These are phyloP conservation scores for Drosophila kambysellisi DNA, from an alignment of 2,888 invertebrate genomes.

Conservation along the genomic window DNA sequence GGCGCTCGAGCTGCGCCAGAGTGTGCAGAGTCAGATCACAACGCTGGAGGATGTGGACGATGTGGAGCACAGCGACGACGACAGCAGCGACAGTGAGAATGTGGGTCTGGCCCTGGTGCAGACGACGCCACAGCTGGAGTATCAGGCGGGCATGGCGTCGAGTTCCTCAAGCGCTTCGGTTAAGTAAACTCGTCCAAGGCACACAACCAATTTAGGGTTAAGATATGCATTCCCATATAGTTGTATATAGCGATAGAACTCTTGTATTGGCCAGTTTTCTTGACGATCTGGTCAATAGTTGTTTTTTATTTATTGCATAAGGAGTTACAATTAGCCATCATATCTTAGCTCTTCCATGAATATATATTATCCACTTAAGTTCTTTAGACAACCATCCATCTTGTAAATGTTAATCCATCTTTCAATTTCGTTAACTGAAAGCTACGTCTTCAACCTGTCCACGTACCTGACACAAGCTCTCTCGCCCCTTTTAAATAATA, in stretches of 20 bases:
- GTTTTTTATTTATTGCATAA: conserved; percentile 30
- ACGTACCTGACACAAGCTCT: conserved; percentile 65
- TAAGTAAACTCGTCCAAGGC: conserved; percentile 58
- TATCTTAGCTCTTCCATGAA: conserved; percentile 75
- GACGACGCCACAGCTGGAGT: conserved; percentile 63
- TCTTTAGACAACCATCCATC: conserved; percentile 33
- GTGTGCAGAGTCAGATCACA: conserved; percentile 77
- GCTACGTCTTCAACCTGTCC: conserved; percentile 74
- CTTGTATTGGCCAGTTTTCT: conserved; percentile 15
- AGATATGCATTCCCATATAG: conserved; percentile 20
- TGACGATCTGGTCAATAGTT: conserved; percentile 5
- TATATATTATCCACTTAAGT: conserved; percentile 41
- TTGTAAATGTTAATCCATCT: conserved; percentile 54
- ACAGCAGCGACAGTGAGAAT: conserved; percentile 58
- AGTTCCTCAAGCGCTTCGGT: conserved; percentile 73
- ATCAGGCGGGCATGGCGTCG: conserved; percentile 50
- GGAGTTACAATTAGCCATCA: conserved; percentile 56
- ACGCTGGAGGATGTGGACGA: conserved; percentile 78
- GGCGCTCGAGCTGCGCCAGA: conserved; percentile 71
- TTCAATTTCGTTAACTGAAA: conserved; percentile 47
- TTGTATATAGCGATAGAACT: conserved; percentile 24
- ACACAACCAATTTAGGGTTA: conserved; percentile 38
- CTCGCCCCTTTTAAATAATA: conserved; percentile 6
- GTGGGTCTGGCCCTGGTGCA: conserved; percentile 63
- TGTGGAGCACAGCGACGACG: conserved; percentile 44